Evolutionary conservation across 2,888 invertebrate genomes (phyloP).

Genomic region (Endotricha flammealis): DNA sequence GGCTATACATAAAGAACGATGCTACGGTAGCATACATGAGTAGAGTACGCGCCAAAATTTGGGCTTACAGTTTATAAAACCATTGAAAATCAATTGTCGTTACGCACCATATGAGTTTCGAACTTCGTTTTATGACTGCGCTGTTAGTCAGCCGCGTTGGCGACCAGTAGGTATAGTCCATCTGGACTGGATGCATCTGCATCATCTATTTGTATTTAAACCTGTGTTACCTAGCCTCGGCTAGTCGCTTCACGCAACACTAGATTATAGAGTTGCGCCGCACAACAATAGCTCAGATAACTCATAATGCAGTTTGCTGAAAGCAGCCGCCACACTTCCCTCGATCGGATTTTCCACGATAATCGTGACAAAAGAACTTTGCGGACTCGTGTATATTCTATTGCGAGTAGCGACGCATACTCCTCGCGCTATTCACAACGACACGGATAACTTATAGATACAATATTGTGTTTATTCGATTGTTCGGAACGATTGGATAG

Average conservation of each 20-base stretch:
- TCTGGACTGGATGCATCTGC: too few species aligned
- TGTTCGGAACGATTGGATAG: slow-evolving; percentile 14
- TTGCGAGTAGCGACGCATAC: slow-evolving; percentile 49
- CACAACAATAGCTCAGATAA: slow-evolving; percentile 64
- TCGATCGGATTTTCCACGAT: slow-evolving; percentile 75
- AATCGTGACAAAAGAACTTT: slow-evolving; percentile 77
- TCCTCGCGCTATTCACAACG: slow-evolving; percentile 52
- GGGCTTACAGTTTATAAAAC: too few species aligned
- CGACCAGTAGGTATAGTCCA: slow-evolving; percentile 29
- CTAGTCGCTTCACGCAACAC: slow-evolving; percentile 28
- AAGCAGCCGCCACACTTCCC: slow-evolving; percentile 69
- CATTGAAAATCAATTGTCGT: too few species aligned
- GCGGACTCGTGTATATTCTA: slow-evolving; percentile 56
- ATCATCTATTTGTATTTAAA: too few species aligned
- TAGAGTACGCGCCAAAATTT: too few species aligned
- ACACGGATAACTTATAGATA: slow-evolving; percentile 44
- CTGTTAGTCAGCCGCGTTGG: neutral
- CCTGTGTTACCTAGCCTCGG: too few species aligned
- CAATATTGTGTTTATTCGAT: slow-evolving; percentile 41
- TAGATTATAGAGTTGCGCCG: slow-evolving; percentile 53
- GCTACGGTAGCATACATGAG: too few species aligned
- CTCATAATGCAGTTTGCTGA: slow-evolving; percentile 76
- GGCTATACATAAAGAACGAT: too few species aligned
- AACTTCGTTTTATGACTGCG: too few species aligned
- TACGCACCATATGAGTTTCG: too few species aligned